These are phyloP conservation scores for Oreohelix idahoensis DNA, from an alignment of 1,140 invertebrate genomes.

Conservation along the genomic window DNA sequence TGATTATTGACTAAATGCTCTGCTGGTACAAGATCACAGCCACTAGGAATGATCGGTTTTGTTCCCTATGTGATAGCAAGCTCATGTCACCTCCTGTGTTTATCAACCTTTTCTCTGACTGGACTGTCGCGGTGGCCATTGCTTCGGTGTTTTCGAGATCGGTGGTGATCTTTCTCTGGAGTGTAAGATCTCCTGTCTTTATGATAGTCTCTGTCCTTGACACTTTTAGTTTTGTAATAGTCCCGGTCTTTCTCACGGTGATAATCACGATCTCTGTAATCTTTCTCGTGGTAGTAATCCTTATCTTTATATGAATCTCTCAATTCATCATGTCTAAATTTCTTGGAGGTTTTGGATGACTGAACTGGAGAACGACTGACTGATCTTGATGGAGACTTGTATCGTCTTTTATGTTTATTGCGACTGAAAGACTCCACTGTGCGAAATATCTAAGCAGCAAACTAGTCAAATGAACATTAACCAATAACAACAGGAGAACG, in stretches of 20 bases:
- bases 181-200: conserved; percentile 56
- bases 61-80: neutral
- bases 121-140: conserved; percentile 57
- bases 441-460: too few relatives aligned
- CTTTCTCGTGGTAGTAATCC: conserved; percentile 4
- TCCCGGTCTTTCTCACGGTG: conserved; percentile 49
- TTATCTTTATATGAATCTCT: conserved; percentile 27
- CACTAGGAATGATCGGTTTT: conserved; percentile 5
- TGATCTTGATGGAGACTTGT: conserved; percentile 38
- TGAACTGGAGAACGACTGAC: conserved; percentile 32
- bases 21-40: conserved; percentile 10
- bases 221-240: conserved; percentile 49
- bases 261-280: conserved; percentile 39
- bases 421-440: conserved; percentile 4
- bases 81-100: conserved; percentile 44
- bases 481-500: too few relatives aligned
- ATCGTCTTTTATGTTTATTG: conserved; percentile 38
- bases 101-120: conserved; percentile 55
- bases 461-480: too few relatives aligned
- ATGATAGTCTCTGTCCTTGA: conserved; percentile 54
- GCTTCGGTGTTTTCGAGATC: conserved; percentile 55
- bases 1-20: neutral
- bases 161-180: conserved; percentile 55
- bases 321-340: conserved; percentile 5
- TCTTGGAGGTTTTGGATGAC: conserved; percentile 30